Conservation (phyloP, 2,888 invertebrate species). For the Euclidia mi region DNA sequence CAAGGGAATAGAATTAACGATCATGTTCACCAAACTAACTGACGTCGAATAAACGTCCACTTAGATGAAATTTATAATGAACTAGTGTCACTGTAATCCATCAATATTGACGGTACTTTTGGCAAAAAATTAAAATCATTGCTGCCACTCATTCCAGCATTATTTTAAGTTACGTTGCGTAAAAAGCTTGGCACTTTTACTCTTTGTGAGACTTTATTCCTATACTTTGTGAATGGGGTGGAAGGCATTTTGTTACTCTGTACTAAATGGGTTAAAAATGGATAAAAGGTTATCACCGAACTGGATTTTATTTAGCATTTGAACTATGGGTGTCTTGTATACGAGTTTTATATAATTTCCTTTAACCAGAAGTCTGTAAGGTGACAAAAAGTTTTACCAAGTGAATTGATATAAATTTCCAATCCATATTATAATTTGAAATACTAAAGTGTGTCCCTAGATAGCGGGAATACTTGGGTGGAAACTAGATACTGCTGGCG, state of each 20-base stretch:
- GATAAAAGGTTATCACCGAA: no score
- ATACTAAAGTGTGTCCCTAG: constrained; percentile 3
- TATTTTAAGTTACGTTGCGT: constrained; percentile 2
- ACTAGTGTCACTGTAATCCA: constrained; percentile 9
- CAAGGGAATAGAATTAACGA: background rate
- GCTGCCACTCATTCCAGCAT: background rate
- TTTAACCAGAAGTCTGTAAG: no score
- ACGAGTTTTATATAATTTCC: no score
- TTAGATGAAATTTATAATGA: constrained; percentile 4
- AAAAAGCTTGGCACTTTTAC: background rate
- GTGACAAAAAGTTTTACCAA: no score
- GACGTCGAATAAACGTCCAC: background rate
- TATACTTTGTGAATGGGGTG: no score
- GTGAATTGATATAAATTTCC: no score
- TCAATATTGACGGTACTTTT: background rate
- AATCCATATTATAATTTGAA: no score
- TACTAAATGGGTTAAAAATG: no score
- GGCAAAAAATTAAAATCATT: background rate
- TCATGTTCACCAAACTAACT: background rate
- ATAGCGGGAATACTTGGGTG: constrained; percentile 22
- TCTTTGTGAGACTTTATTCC: background rate
- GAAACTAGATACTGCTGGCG: constrained; percentile 31
- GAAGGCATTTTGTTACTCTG: no score
- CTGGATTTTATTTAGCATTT: no score
- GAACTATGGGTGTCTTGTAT: no score